Percentiles rank a stretch among this genome's conserved stretches.
These are phyloP conservation scores for Orestias chungarensis DNA, from an alignment of 2,797 vertebrate species.

Conservation along the genomic window DNA sequence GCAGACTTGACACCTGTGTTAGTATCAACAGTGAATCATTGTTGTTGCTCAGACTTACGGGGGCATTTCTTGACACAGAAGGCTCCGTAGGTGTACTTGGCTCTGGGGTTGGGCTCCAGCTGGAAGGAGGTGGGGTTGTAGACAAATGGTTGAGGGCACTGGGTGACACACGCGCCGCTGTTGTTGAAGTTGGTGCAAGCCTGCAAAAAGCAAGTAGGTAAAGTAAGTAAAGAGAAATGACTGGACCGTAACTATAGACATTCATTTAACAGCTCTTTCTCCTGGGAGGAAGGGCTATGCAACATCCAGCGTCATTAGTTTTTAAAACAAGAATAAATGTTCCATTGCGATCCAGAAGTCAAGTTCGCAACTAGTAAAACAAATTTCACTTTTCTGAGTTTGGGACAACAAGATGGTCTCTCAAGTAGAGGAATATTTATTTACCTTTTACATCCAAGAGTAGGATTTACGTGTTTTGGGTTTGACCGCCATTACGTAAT, in stretches of 20 bases:
- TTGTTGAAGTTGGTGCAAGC: constrained; percentile 96
- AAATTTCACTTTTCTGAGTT: too few relatives aligned
- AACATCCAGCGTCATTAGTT: too few relatives aligned
- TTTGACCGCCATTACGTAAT: too few relatives aligned
- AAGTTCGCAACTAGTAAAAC: too few relatives aligned
- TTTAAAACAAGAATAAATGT: too few relatives aligned
- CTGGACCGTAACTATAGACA: neutral
- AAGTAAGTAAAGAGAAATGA: constrained; percentile 24
- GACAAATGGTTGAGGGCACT: constrained; percentile 95
- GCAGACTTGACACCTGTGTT: constrained; percentile 23
- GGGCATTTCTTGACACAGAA: constrained; percentile 99
- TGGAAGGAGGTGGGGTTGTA: constrained; percentile 97
- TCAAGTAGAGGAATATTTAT: too few relatives aligned
- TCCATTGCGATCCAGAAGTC: too few relatives aligned
- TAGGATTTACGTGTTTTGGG: too few relatives aligned
- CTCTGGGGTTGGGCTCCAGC: constrained; percentile 92
- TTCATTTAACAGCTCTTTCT: neutral
- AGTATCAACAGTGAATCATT: neutral
- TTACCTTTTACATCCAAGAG: too few relatives aligned
- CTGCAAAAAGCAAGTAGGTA: constrained; percentile 38
- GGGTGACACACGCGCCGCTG: constrained; percentile 94
- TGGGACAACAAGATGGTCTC: too few relatives aligned
- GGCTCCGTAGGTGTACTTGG: constrained; percentile 97
- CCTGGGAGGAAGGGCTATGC: neutral
- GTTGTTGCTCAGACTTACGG: constrained; percentile 80